A percentile compares a stretch with the other conserved stretches of the same genome.
Conservation (phyloP, 1,140 invertebrate species). For the Lycorma delicatula region DNA sequence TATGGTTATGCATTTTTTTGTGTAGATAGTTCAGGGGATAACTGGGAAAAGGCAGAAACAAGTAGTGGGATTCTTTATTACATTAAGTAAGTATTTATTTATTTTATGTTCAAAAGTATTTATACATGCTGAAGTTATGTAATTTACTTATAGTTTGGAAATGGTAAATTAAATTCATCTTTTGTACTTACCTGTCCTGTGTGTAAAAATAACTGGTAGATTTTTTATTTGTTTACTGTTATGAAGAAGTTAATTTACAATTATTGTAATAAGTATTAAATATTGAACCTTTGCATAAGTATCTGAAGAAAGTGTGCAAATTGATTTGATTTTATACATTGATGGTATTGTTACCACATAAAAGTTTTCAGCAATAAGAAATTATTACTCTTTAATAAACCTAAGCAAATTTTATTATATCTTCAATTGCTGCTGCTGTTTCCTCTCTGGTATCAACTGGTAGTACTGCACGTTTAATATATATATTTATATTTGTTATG, state of each 20-base stretch:
- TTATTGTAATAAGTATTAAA: background rate
- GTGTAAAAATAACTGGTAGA: background rate
- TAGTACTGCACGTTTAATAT: too few relatives aligned
- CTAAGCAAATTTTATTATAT: too few relatives aligned
- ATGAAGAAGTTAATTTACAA: background rate
- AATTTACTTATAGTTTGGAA: background rate
- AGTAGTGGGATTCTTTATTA: conserved; percentile 16
- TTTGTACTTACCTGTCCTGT: background rate
- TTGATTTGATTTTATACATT: too few relatives aligned
- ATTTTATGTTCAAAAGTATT: background rate
- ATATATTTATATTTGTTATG: too few relatives aligned
- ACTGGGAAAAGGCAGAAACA: conserved; percentile 17
- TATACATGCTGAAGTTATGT: too few relatives aligned
- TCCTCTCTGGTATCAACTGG: too few relatives aligned
- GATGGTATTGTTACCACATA: too few relatives aligned
- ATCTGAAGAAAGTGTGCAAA: too few relatives aligned
- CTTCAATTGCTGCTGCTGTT: too few relatives aligned
- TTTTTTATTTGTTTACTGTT: background rate
- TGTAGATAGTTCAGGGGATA: background rate
- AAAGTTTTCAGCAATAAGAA: too few relatives aligned
- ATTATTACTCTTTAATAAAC: too few relatives aligned
- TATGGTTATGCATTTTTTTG: background rate
- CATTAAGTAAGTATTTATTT: conserved; percentile 14
- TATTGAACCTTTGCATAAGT: background rate
- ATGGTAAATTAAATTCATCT: background rate